Evolutionary conservation across 2,113 vertebrate species (phyloP), one percentile per base, ranked within the genome.

Genomic region (Prionailurus bengalensis): DNA sequence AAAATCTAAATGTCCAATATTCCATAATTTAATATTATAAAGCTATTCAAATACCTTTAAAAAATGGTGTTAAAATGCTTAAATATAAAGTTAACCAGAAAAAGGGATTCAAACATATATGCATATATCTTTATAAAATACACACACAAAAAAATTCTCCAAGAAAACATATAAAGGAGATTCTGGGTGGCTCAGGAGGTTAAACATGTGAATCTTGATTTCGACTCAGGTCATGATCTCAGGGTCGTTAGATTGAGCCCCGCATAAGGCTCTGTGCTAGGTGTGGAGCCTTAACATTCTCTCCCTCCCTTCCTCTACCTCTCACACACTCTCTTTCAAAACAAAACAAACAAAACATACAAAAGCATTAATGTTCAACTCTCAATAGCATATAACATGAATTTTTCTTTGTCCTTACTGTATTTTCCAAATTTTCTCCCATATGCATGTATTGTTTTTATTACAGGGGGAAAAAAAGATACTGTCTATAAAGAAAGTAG

Each of bases 351-450:
- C 39, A 55, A 85, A 82, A 70, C 5, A 48, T 10, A 48, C 65
- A 0, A 48, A 81, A 88, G 45, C 45, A 84, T 74, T 85, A 84
- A 73, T 51, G 42, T 51, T 90, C 23, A 73, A 80, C 11, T 74
- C 71, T 79, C 15, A 95, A 51, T 33, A 70, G 79, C 48, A 89
- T 27, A 13, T 53, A 70, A 70, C 42, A 87, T n/a, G 7, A 45
- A 84, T 45, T 84, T 91, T 86, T 80, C 42, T 95, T 89, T 95
- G 55, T 88, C 17, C 27, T 92, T 92, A 73, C 25, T 66, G 5
- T 87, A 80, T 63, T 88, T 95, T 86, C 68, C 83, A 86, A 89
- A 53, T 87, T 92, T 82, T 95, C 53, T 94, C 93, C 48, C 17
- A 66, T 33, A 68, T 39, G 25, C 36, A 90, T 63, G 71, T 9